Evolutionary conservation across 2,113 vertebrate genomes (phyloP), one percentile per base, ranked within the genome.

Genomic region (Hemiscyllium ocellatum): DNA sequence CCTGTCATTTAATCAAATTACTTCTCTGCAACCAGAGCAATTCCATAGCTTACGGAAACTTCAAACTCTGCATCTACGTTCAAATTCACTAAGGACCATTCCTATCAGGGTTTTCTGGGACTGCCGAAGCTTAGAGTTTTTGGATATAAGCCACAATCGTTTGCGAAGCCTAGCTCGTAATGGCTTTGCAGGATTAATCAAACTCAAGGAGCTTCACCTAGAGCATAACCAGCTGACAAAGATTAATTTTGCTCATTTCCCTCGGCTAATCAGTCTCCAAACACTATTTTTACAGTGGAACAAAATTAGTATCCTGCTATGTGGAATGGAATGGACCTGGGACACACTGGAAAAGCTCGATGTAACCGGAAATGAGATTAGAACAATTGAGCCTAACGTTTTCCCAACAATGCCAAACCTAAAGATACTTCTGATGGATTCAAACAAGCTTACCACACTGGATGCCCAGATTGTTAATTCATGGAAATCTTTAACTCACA

Each of bases 181-280:
- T 95, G 99, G 99, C 97, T 99, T 99, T 97, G 99, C 99, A 0
- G 99, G 99, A 98, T 98, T 99, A 97, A 98, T 99, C 97, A 99
- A 99, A 97, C 98, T 99, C 97, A 98, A 98, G 97, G 99, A 99
- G 97, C 99, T 99, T 98, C 99, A 99, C 97, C 98, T 99, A 97
- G 99, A 99, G 98, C 98, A 99, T 98, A 99, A 99, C 98, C 99
- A 99, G 98, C 98, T 99, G 98, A 99, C 98, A 96, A 99, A 99
- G 98, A 99, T 99, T 97, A 99, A 99, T 98, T 98, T 99, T 98
- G 99, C 99, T 97, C 99, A 99, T 97, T 99, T 99, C 97, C 99
- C 99, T 95, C 98, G 99, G 96, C 98, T 99, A 96, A 98, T 99
- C 96, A 98, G 98, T 96, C 98, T 99, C 96, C 99, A 99, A 97